Base-by-base conservation (phyloP, 2,113 vertebrate genomes). In the Xerus inauris region DNA sequence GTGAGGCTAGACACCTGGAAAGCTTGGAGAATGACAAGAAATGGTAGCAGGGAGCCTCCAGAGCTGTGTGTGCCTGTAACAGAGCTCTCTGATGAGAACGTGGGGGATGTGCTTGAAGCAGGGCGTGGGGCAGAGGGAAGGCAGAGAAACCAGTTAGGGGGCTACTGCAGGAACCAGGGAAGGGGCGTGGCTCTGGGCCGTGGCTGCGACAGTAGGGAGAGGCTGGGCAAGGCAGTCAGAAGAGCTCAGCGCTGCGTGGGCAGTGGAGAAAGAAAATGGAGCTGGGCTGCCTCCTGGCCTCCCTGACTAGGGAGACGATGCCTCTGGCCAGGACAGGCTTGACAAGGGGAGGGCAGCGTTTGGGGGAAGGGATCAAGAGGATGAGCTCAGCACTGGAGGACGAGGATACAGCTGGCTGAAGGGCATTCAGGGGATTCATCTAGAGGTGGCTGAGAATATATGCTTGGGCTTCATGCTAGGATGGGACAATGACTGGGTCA, bases 251-350 rank as follows among this genome's bases (percentile, higher is more conserved):
- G 22, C 19, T 3, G 7, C 3, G 2, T 16, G 65, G 40, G 45
- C 45, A 3, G 5, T 3, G 3, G 38, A 32, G 22, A 57, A 47
- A 67, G 73, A 35, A 12, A 32, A 30, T 14, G 12, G 51, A 6
- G 10, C 30, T 38, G 35, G 82, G 64, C 79, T 54, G 54, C 22
- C 24, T n/a, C 28, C 22, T 14, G 47, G 85, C 69, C 49, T 59
- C 30, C 1, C 0, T 17, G 35, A 54, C 77, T 2, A 14, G 35
- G 30, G 5, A 5, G 19, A 17, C 30, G 72, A 2, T 5, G 38
- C 24, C 57, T 9, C 42, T 40, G 19, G 0, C 75, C 1, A 14
- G 6, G 17, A 30, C 59, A 42, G 71, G 69, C 47, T 1, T 35
- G 59, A n/a, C 62, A 0, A 65, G 77, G 49, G 64, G 64, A 75